These are phyloP conservation scores for Pedetes capensis DNA, from an alignment of 2,113 vertebrate genomes.

Conservation along the genomic window DNA sequence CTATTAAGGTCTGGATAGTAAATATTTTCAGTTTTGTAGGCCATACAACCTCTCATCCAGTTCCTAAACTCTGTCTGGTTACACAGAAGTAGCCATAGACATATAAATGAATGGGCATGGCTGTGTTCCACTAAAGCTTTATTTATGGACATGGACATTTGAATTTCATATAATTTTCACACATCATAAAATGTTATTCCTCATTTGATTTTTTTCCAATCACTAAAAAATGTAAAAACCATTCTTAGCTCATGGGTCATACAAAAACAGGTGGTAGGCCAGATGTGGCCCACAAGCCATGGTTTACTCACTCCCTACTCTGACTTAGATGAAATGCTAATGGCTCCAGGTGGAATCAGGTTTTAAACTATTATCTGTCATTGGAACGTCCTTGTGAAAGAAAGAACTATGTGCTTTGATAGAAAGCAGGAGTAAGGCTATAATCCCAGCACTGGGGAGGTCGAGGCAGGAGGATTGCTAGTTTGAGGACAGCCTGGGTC, in stretches of 20 bases:
- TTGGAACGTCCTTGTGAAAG: not conserved
- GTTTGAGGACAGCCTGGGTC: not conserved
- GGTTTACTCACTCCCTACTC: not conserved
- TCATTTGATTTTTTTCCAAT: not conserved
- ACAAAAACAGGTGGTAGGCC: not conserved
- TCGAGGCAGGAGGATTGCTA: not conserved
- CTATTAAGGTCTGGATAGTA: not conserved
- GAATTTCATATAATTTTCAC: conserved; percentile 40
- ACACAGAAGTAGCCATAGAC: not conserved
- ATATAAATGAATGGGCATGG: not conserved
- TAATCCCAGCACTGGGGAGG: not conserved
- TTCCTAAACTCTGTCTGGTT: not conserved
- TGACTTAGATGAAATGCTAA: not conserved
- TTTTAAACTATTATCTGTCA: not conserved
- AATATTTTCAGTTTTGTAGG: not conserved
- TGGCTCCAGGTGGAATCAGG: not conserved
- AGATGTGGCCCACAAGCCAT: not conserved
- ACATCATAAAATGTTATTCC: conserved; percentile 46
- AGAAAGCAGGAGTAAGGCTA: not conserved
- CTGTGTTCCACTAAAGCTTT: not conserved
- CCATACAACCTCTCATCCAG: not conserved
- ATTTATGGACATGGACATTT: conserved; percentile 31
- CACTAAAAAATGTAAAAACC: conserved; percentile 4
- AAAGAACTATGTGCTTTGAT: not conserved
- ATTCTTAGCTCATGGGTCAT: not conserved